Percentiles rank a stretch among this genome's conserved stretches.
Conservation (phyloP, 2,888 invertebrate genomes). For the Galerucella pusilla region DNA sequence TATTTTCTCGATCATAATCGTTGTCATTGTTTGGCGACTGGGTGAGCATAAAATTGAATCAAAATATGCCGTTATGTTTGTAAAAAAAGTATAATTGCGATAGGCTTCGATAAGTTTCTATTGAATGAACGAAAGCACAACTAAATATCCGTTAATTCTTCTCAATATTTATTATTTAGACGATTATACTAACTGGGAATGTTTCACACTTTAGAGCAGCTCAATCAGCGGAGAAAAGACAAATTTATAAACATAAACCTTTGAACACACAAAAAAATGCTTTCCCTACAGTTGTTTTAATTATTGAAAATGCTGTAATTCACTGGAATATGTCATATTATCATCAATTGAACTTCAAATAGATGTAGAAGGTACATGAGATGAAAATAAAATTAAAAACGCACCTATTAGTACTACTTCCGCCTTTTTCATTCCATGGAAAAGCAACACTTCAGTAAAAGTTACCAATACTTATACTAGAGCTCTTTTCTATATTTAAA, state of each 20-base stretch:
- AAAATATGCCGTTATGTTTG: conserved; percentile 44
- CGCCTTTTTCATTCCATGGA: too few species aligned
- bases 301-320: too few species aligned
- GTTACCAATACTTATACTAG: too few species aligned
- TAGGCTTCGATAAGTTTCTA: conserved; percentile 24
- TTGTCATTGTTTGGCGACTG: conserved; percentile 36
- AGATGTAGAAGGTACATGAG: too few species aligned
- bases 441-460: too few species aligned
- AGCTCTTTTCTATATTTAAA: too few species aligned
- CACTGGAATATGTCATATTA: too few species aligned
- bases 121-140: conserved; percentile 18
- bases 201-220: not conserved
- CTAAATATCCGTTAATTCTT: conserved; percentile 29
- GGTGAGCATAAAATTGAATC: conserved; percentile 46
- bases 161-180: not conserved
- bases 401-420: too few species aligned
- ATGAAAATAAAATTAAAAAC: too few species aligned
- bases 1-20: conserved; percentile 41
- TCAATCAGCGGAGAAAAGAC: not conserved
- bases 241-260: not conserved
- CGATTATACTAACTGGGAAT: not conserved
- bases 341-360: too few species aligned
- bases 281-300: too few species aligned
- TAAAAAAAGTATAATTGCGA: conserved; percentile 31
- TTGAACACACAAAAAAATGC: too few species aligned